phyloP scores from a whole-genome alignment of 2,888 invertebrate species.

The Drosophila conformis region DNA sequence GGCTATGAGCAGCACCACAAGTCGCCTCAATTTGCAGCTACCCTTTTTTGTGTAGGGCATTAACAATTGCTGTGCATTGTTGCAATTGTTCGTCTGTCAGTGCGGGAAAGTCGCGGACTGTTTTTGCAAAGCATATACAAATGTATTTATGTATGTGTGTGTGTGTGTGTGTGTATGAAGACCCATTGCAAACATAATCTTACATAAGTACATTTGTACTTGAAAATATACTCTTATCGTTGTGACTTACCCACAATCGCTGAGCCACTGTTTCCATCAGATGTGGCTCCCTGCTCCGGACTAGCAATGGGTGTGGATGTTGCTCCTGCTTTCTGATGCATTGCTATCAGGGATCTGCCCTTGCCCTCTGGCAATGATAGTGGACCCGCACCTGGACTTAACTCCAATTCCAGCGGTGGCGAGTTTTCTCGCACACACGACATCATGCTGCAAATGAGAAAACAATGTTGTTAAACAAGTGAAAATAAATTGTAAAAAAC shows the following conservation, averaged over 20 bases:
- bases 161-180: not conserved
- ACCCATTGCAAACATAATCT: constrained; percentile 11
- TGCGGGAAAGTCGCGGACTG: constrained; percentile 43
- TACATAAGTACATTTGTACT: constrained; percentile 32
- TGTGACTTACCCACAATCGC: constrained; percentile 71
- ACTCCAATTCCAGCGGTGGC: constrained; percentile 83
- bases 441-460: constrained; percentile 83
- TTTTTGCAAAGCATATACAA: constrained; percentile 30
- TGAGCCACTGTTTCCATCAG: constrained; percentile 53
- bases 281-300: constrained; percentile 28
- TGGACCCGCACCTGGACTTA: constrained; percentile 72
- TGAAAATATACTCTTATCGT: constrained; percentile 2
- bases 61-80: constrained; percentile 62
- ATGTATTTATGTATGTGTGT: constrained; percentile 1
- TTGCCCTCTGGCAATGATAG: constrained; percentile 79
- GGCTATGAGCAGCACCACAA: not conserved
- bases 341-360: constrained; percentile 42
- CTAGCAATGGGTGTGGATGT: constrained; percentile 75
- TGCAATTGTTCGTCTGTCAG: constrained; percentile 33
- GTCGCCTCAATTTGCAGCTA: not conserved
- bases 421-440: constrained; percentile 85
- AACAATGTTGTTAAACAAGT: not conserved
- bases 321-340: constrained; percentile 54
- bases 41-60: constrained; percentile 40
- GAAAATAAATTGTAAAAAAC: not conserved